A percentile compares a stretch with the other conserved stretches of the same genome.
Evolutionary conservation across 30 jellyfish, hydroid and myxozoan species (phyloP).

Genomic region (Mastigias papua): DNA sequence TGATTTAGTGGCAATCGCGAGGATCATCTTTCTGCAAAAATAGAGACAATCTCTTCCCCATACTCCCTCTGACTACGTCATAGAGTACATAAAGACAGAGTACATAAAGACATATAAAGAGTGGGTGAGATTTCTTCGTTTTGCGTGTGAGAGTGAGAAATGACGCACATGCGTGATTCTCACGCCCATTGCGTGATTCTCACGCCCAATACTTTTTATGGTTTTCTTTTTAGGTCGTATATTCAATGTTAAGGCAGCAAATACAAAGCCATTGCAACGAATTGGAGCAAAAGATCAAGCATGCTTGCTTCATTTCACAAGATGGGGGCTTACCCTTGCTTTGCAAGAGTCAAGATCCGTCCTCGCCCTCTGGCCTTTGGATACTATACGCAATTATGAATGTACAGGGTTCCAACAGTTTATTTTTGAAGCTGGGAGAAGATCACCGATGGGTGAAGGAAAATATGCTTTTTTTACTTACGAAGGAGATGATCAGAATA

Average conservation of each 20-base stretch:
- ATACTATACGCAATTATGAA: slow-evolving; percentile 91
- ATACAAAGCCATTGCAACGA: slow-evolving; percentile 80
- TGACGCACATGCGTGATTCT: no score
- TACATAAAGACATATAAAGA: no score
- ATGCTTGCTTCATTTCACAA: slow-evolving; percentile 90
- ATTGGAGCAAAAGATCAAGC: slow-evolving; percentile 94
- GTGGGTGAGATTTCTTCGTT: no score
- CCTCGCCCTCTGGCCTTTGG: slow-evolving; percentile 94
- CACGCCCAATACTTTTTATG: background rate
- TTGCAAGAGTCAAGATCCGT: slow-evolving; percentile 93
- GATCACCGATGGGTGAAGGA: slow-evolving; percentile 99
- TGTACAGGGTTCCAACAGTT: slow-evolving; percentile 89
- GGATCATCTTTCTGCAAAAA: no score
- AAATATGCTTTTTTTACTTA: slow-evolving; percentile 77
- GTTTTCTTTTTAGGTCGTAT: slow-evolving; percentile 50
- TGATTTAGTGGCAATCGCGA: no score
- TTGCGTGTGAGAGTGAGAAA: no score
- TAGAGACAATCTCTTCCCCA: no score
- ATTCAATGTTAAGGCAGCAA: slow-evolving; percentile 84
- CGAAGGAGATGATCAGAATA: slow-evolving; percentile 90
- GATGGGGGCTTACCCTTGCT: slow-evolving; percentile 97
- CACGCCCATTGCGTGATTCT: no score
- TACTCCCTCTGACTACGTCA: no score
- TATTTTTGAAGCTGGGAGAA: slow-evolving; percentile 91
- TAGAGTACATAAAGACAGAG: no score